Percentiles rank a stretch among this genome's conserved stretches.
Evolutionary conservation across 1,140 invertebrate genomes (phyloP).

Genomic region (Lepidurus arcticus): DNA sequence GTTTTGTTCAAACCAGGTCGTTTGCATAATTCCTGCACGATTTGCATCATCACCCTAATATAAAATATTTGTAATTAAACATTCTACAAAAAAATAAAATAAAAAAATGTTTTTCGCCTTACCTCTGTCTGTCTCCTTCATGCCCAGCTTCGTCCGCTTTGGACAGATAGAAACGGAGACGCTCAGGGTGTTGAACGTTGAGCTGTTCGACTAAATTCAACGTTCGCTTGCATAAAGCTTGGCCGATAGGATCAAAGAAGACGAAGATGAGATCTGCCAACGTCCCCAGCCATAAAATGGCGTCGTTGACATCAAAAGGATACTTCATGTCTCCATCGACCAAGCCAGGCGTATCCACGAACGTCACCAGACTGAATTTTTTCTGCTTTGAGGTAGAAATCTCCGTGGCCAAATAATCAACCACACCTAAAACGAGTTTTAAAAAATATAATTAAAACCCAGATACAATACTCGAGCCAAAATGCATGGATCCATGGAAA

Average conservation of each 20-base stretch:
- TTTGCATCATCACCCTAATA: conserved; percentile 59
- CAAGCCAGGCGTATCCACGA: conserved; percentile 58
- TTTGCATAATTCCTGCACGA: conserved; percentile 59
- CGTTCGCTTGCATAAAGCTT: conserved; percentile 57
- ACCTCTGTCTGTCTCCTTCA: conserved; percentile 51
- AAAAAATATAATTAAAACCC: conserved; percentile 31
- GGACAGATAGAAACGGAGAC: conserved; percentile 54
- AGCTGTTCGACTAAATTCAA: conserved; percentile 55
- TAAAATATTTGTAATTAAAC: conserved; percentile 34
- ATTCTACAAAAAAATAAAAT: not conserved
- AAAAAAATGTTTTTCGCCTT: conserved; percentile 25
- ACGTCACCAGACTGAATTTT: conserved; percentile 57
- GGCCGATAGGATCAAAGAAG: conserved; percentile 61
- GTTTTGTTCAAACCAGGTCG: conserved; percentile 54
- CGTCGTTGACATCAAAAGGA: conserved; percentile 58
- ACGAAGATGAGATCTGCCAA: conserved; percentile 58
- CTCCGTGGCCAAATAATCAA: conserved; percentile 56
- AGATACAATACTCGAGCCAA: not conserved
- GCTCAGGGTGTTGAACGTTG: conserved; percentile 52
- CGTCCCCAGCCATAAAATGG: conserved; percentile 55
- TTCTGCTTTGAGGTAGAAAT: conserved; percentile 56
- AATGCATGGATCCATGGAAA: not conserved
- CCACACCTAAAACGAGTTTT: conserved; percentile 46
- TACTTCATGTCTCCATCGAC: conserved; percentile 62
- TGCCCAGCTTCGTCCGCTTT: conserved; percentile 60